Percentiles rank a stretch among this genome's conserved stretches.
phyloP scores from a whole-genome alignment of 2,113 vertebrate species.

The Eidolon helvum region DNA sequence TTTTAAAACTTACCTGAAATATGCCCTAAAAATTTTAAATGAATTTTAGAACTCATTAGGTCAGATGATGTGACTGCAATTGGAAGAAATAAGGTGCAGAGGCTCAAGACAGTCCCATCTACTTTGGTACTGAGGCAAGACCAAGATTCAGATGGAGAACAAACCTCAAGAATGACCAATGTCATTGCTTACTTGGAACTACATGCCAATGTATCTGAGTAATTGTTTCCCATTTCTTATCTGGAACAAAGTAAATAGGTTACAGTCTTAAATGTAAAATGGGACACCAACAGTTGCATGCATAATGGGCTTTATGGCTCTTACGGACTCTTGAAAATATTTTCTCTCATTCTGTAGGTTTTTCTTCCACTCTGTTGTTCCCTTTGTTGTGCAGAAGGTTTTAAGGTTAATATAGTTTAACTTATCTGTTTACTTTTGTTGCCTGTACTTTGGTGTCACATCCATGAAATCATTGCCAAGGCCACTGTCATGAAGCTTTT shows the following conservation, averaged over 20 bases:
- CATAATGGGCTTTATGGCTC: constrained; percentile 27
- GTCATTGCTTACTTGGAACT: neutral
- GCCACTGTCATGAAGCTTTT: neutral
- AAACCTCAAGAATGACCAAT: neutral
- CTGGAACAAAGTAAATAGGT: neutral
- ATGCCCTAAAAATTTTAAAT: constrained; percentile 69
- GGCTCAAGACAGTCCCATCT: constrained; percentile 49
- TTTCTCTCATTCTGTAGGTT: neutral
- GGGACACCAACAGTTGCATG: neutral
- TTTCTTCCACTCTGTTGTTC: neutral
- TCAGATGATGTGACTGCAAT: constrained; percentile 53
- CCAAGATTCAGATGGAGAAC: neutral
- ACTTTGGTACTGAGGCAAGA: constrained; percentile 46
- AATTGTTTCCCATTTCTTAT: neutral
- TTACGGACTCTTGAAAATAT: neutral
- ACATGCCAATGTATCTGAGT: neutral
- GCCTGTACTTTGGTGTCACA: neutral
- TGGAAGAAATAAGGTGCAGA: constrained; percentile 30
- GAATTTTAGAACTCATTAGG: constrained; percentile 64
- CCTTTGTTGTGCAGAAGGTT: neutral
- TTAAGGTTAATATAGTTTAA: neutral
- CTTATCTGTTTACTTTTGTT: neutral
- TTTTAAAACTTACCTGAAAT: constrained; percentile 68
- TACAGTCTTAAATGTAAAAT: constrained; percentile 10
- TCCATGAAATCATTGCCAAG: neutral